Percentiles rank a stretch among this genome's conserved stretches.
Conservation (phyloP, 2,888 invertebrate species). For the Hemistola chrysoprasaria region DNA sequence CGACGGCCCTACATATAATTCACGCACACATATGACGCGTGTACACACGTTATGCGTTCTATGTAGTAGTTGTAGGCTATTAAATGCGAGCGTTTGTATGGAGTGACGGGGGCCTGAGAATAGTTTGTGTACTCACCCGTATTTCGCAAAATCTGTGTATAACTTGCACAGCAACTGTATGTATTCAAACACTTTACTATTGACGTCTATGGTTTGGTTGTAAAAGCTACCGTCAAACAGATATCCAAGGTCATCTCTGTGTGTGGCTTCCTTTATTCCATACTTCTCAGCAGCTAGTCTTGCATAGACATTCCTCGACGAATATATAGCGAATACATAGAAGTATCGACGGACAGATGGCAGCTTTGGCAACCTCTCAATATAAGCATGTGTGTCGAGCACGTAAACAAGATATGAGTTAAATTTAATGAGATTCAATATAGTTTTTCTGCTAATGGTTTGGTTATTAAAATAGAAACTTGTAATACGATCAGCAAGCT, state of each 20-base stretch:
- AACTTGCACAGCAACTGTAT: constrained; percentile 14
- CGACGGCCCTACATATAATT: too few relatives aligned
- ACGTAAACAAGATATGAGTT: constrained; percentile 5
- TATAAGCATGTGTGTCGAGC: constrained; percentile 14
- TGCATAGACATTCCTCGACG: constrained; percentile 16
- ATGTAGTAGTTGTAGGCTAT: too few relatives aligned
- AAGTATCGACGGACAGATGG: constrained; percentile 10
- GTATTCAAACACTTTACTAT: constrained; percentile 11
- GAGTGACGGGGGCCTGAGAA: too few relatives aligned
- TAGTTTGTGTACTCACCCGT: constrained; percentile 36
- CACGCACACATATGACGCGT: too few relatives aligned
- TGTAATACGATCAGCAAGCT: constrained; percentile 9
- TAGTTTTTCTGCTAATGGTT: constrained; percentile 6
- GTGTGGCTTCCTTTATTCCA: constrained; percentile 16
- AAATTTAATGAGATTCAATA: constrained; percentile 8
- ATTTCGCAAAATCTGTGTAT: constrained; percentile 40
- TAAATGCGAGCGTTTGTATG: too few relatives aligned
- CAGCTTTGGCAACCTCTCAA: constrained; percentile 6
- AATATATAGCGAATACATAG: constrained; percentile 14
- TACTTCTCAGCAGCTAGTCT: constrained; percentile 6
- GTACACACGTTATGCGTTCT: too few relatives aligned
- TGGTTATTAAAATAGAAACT: constrained; percentile 12
- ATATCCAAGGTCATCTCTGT: constrained; percentile 18
- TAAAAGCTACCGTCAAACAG: constrained; percentile 11
- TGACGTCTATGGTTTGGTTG: constrained; percentile 8